Conservation (phyloP, 2,113 vertebrate genomes). For the Uropsilus gracilis region DNA sequence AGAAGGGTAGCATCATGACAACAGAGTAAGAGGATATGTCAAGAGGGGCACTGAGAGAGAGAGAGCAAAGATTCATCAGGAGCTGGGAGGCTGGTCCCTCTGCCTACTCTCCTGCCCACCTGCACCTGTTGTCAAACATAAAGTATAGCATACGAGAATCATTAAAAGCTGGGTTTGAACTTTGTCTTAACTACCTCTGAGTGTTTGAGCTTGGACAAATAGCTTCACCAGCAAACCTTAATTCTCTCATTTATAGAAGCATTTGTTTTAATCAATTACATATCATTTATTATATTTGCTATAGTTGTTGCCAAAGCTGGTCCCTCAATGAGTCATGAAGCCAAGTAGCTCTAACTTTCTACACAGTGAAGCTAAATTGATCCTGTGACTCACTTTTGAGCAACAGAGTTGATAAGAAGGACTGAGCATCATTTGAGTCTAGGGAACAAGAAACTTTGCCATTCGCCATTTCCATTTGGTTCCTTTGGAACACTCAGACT, state of each 20-base stretch:
- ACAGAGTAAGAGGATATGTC: too few species aligned
- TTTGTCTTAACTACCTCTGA: not conserved
- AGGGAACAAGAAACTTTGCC: not conserved
- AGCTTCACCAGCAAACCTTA: not conserved
- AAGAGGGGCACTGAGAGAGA: too few species aligned
- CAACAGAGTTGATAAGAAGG: not conserved
- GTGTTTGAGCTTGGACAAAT: not conserved
- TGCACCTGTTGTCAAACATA: too few species aligned
- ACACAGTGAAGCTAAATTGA: not conserved
- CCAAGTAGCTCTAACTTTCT: not conserved
- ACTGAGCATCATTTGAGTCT: not conserved
- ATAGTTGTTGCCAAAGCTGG: not conserved
- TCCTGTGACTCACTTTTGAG: not conserved
- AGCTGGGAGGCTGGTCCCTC: too few species aligned
- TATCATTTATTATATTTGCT: not conserved
- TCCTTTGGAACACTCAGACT: not conserved
- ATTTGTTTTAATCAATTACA: not conserved
- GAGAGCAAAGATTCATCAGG: too few species aligned
- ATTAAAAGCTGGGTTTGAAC: not conserved
- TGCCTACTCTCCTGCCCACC: too few species aligned
- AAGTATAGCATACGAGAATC: not conserved
- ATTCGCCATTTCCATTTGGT: not conserved
- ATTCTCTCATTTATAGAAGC: not conserved
- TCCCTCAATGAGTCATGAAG: not conserved
- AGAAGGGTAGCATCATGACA: too few species aligned